Base-by-base conservation (phyloP, 1,140 invertebrate species). In the Drosophila sucinea region DNA sequence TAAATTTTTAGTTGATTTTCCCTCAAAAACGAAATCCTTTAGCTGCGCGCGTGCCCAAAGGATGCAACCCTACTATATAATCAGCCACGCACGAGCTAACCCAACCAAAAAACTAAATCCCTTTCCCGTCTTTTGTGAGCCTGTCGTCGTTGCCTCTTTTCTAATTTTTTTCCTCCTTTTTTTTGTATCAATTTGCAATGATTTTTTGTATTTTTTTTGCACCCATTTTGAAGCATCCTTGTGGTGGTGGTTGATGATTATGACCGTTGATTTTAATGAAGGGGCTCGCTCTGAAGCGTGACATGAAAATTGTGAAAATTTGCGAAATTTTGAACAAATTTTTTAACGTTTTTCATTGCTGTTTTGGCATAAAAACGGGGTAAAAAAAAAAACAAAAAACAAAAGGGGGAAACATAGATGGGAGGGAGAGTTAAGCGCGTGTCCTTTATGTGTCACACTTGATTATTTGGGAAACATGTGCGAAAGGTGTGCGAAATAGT, bases 101-200 rank as follows among this genome's bases (percentile, higher is more conserved):
- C 27, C 61, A 38, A 38, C 10, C 10, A 38, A 38, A 51, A 51
- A 67, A 60, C 41, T 17, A 66, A 67, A 68, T 67, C 56, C 62
- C 69, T 35, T 41, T n/a, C 35, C 2, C 40, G 60, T 55, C 80
- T 60, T 70, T 89, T 83, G 77, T 85, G 63, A 63, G 77, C 63
- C 84, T 87, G 83, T 86, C 83, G 83, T 86, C 83, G 81, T 73
- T 82, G 67, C 73, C 65, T 76, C 29, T 61, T 70, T 67, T 60
- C 64, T 67, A 38, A 10, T 35, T 51, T 58, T 65, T 62, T 71
- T 41, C n/a, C 2, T 47, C 17, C 17, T 27, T 25, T 79, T 82
- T 84, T 85, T 80, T 89, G 84, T 89, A 87, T 87, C 84, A 87
- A 87, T 87, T 87, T 89, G 73, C 83, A 80, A 74, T 87, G 35